phyloP scores from a whole-genome alignment of 1,140 invertebrate genomes.

The Drosophila funebris region DNA sequence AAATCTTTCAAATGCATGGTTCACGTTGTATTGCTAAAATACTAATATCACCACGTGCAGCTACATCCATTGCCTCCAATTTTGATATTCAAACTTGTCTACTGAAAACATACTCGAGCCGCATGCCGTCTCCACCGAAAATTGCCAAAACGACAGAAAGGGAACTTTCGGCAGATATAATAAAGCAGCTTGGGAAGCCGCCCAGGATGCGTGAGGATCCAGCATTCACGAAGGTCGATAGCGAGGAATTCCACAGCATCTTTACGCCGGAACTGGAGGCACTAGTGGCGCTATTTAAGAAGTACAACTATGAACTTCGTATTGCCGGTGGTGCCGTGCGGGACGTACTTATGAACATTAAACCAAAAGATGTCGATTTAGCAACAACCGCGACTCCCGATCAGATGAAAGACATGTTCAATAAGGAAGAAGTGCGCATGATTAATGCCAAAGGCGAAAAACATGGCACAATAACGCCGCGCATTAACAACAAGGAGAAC shows the following conservation, averaged over 20 bases:
- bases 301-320: slow-evolving; percentile 93
- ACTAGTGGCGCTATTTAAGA: slow-evolving; percentile 90
- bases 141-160: neutral
- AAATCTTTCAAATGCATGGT: slow-evolving; percentile 41
- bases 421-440: slow-evolving; percentile 93
- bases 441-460: slow-evolving; percentile 97
- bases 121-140: slow-evolving; percentile 18
- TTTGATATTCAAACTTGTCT: neutral
- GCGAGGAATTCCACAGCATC: slow-evolving; percentile 90
- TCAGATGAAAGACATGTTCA: slow-evolving; percentile 98
- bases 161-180: slow-evolving; percentile 22
- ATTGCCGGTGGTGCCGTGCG: slow-evolving; percentile 98
- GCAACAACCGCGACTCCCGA: slow-evolving; percentile 98
- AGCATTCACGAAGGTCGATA: slow-evolving; percentile 88
- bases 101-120: slow-evolving; percentile 5
- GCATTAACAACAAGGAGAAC: slow-evolving; percentile 97
- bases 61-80: neutral
- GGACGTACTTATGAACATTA: slow-evolving; percentile 94
- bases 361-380: slow-evolving; percentile 97
- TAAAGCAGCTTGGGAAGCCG: slow-evolving; percentile 82
- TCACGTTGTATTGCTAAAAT: slow-evolving; percentile 3
- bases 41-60: slow-evolving; percentile 1
- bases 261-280: slow-evolving; percentile 91
- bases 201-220: slow-evolving; percentile 87
- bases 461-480: slow-evolving; percentile 98